Conservation (phyloP, 2,113 vertebrate species). For the Xiphophorus maculatus region DNA sequence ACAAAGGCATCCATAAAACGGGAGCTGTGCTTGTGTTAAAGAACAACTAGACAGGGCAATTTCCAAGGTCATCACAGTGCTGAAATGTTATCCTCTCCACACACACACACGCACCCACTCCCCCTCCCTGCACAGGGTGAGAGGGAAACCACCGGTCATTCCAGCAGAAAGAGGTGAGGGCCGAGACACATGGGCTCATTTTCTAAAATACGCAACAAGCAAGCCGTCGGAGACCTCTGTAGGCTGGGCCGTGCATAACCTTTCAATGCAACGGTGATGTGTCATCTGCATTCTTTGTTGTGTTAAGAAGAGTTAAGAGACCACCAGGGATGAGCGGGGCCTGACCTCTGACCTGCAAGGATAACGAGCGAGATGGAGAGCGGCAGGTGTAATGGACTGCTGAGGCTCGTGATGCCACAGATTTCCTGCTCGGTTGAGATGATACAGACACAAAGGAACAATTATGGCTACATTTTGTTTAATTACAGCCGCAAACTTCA, state of each 20-base stretch:
- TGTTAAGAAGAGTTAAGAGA: conserved; percentile 83
- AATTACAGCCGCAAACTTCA: neutral
- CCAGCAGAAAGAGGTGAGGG: conserved; percentile 17
- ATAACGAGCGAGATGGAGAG: conserved; percentile 82
- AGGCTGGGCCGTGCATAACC: conserved; percentile 59
- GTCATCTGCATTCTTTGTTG: conserved; percentile 79
- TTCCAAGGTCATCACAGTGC: conserved; percentile 70
- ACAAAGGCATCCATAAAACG: conserved; percentile 64
- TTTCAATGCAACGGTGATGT: conserved; percentile 75
- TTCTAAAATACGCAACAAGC: conserved; percentile 66
- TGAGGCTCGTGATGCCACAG: conserved; percentile 71
- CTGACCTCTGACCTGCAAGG: conserved; percentile 74
- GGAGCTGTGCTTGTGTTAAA: conserved; percentile 65
- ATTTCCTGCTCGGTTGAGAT: conserved; percentile 55
- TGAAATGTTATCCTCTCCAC: conserved; percentile 56
- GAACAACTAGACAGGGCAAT: conserved; percentile 49
- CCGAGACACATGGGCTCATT: conserved; percentile 41
- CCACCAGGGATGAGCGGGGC: conserved; percentile 70
- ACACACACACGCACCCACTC: conserved; percentile 13
- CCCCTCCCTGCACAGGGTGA: neutral
- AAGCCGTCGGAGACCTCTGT: conserved; percentile 52
- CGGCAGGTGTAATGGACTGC: conserved; percentile 74
- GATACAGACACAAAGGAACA: conserved; percentile 70
- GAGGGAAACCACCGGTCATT: conserved; percentile 40
- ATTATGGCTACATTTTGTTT: conserved; percentile 56